Percentiles rank a stretch among this genome's conserved stretches.
phyloP scores from a whole-genome alignment of 2,113 vertebrate genomes.

The Recurvirostra avosetta region DNA sequence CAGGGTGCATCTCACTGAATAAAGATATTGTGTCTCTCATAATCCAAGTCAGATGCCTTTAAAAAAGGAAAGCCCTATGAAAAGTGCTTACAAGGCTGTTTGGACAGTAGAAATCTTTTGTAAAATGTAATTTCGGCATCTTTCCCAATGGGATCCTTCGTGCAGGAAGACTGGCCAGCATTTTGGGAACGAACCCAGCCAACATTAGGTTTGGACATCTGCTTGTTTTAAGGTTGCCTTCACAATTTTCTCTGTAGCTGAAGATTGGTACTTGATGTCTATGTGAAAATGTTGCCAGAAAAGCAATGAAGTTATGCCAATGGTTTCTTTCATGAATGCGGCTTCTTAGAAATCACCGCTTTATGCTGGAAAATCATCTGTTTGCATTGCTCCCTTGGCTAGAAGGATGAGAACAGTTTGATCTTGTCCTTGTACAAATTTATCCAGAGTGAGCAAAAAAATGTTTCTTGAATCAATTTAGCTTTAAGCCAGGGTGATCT shows the following conservation, averaged over 20 bases:
- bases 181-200: conserved; percentile 26
- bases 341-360: background rate
- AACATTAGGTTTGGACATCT: conserved; percentile 49
- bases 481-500: background rate
- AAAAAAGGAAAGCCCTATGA: background rate
- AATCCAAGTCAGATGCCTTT: background rate
- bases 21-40: conserved; percentile 6
- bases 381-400: background rate
- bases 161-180: background rate
- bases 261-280: conserved; percentile 49
- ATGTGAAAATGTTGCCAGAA: conserved; percentile 45
- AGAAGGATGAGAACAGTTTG: background rate
- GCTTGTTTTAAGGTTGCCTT: conserved; percentile 59
- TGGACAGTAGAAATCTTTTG: background rate
- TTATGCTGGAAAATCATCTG: background rate
- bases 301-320: conserved; percentile 38
- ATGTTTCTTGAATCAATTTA: background rate
- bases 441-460: background rate
- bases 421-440: background rate
- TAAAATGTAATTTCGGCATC: conserved; percentile 1
- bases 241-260: conserved; percentile 56
- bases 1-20: conserved; percentile 40
- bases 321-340: background rate
- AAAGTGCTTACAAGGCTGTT: conserved; percentile 38
- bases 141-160: background rate